Base-by-base conservation (phyloP, 1,140 invertebrate genomes). In the Dinoponera quadriceps region DNA sequence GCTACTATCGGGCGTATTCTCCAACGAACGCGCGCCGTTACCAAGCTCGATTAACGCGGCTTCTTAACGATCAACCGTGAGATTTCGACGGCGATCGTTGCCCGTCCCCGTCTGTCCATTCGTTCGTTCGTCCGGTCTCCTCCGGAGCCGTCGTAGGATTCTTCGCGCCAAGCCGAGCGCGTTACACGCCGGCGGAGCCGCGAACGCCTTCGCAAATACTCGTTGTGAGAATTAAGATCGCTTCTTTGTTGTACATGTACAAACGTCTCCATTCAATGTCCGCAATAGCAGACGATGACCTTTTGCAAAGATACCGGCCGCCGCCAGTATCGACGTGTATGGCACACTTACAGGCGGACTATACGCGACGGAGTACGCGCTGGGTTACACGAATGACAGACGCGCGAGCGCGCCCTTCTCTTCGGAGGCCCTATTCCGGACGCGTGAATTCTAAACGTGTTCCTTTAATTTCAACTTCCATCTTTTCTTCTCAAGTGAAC, bases 221-320 rank as follows among this genome's bases (percentile, higher is more conserved):
- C 51, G 33, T 80, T 71, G 29, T 48, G 65, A n/a, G 75, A 75
- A 81, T 65, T 59, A 72, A 69, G 63, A 77, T 59, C 68, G 62
- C 18, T 80, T 69, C 85, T 87, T 82, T 68, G 86, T 88, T 88
- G 68, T 74, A 80, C 75, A 57, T 80, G 66, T 77, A 77, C 49
- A 84, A 75, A 78, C 60, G 72, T 82, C 73, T 85, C 77, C 69
- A 69, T 25, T 85, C 68, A 54, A 68, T 85, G 63, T 74, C 71
- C 74, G 86, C 84, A 83, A 83, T 85, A 85, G 82, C 86, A 89
- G 80, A 88, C 80, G 87, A 88, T 88, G 84, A 85, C 86, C 88
- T 89, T 86, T 88, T 51, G 59, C 29, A 27, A 78, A 78, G 83
- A 88, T 85, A 88, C 77, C 71, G 83, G 33, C 38, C 63, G 57